Conservation (phyloP, 2,113 vertebrate species). For the Alaudala cheleensis region DNA sequence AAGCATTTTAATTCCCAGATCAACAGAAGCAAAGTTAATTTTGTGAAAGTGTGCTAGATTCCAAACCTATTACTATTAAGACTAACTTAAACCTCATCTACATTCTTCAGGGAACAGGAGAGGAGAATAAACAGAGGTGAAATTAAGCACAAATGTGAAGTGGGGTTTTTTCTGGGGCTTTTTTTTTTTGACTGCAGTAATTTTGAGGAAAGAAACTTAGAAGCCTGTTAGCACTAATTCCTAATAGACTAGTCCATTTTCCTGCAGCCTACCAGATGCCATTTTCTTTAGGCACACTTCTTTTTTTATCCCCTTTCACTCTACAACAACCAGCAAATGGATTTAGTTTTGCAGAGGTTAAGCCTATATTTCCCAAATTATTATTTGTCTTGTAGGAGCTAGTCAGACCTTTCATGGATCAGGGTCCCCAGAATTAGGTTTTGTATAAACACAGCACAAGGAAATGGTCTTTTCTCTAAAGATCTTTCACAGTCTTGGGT, state of each 20-base stretch:
- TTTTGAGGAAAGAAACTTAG: constrained; percentile 51
- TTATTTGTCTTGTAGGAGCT: not conserved
- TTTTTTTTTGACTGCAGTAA: constrained; percentile 35
- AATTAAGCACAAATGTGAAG: constrained; percentile 62
- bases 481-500: not conserved
- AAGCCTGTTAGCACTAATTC: constrained; percentile 10
- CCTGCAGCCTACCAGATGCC: not conserved
- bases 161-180: not conserved
- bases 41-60: constrained; percentile 69
- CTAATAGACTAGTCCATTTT: constrained; percentile 19
- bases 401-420: constrained; percentile 21
- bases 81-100: constrained; percentile 70
- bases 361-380: not conserved
- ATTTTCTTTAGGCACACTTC: not conserved
- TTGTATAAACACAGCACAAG: not conserved
- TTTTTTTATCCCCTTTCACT: not conserved
- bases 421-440: constrained; percentile 1
- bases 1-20: constrained; percentile 71
- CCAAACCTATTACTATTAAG: constrained; percentile 67
- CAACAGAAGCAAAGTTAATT: constrained; percentile 72
- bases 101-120: constrained; percentile 62
- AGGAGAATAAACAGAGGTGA: constrained; percentile 67
- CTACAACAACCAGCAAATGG: not conserved
- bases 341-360: constrained; percentile 16
- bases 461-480: constrained; percentile 6